Evolutionary conservation across 2,113 vertebrate genomes (phyloP).

Genomic region (Saguinus midas): DNA sequence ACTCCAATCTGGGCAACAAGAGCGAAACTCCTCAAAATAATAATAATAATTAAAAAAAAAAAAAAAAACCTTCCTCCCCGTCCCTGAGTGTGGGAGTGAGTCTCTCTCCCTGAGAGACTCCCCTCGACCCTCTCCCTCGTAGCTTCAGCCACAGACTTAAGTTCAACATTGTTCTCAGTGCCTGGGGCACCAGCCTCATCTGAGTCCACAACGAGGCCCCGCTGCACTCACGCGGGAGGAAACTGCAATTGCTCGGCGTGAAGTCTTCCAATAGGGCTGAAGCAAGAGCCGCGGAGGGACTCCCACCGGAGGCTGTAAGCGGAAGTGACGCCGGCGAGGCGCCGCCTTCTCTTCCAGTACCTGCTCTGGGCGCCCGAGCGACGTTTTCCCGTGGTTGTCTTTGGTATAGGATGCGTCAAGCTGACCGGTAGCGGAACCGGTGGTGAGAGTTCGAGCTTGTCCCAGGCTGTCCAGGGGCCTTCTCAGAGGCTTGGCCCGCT

Average conservation of each 20-base stretch:
- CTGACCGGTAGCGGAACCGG: neutral
- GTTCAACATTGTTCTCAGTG: neutral
- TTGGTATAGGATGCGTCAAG: neutral
- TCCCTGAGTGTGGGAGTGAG: too few species aligned
- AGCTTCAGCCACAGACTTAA: neutral
- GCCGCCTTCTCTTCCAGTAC: accelerated
- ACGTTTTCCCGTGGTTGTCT: neutral
- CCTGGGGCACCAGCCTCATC: accelerated
- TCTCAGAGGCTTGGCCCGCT: too few species aligned
- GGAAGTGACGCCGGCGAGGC: neutral
- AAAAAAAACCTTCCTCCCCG: too few species aligned
- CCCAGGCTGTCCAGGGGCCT: accelerated
- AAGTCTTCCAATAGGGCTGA: too few species aligned
- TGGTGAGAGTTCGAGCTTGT: too few species aligned
- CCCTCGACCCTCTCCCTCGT: neutral
- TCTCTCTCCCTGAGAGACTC: too few species aligned
- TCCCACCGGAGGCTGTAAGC: neutral
- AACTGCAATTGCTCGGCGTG: neutral
- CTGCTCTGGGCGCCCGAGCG: neutral
- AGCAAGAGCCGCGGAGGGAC: accelerated
- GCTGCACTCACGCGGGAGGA: neutral
- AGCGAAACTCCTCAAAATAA: too few species aligned
- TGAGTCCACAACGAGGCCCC: neutral
- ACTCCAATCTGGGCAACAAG: too few species aligned
- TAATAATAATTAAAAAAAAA: too few species aligned